Percentiles rank a stretch among this genome's conserved stretches.
phyloP scores from a whole-genome alignment of 2,888 invertebrate genomes.

The Anaspis maculata region DNA sequence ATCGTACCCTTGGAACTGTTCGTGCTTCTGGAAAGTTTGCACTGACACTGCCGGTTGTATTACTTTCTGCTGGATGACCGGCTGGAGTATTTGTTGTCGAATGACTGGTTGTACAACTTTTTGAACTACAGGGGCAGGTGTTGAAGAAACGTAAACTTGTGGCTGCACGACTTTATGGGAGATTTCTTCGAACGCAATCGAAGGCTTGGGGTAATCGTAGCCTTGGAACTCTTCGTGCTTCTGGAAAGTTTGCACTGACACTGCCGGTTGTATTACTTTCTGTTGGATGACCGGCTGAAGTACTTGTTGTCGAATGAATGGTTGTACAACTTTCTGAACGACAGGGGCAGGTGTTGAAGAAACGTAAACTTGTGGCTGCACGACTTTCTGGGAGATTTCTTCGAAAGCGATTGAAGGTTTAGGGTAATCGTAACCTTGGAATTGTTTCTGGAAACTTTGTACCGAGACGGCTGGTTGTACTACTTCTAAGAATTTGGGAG shows the following conservation, averaged over 20 bases:
- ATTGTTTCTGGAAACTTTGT: conserved; percentile 4
- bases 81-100: too few relatives aligned
- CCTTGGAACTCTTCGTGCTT: conserved; percentile 19
- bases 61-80: conserved; percentile 3
- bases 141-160: conserved; percentile 7
- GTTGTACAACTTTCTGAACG: background rate
- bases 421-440: conserved; percentile 6
- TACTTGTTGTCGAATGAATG: background rate
- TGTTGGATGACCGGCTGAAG: conserved; percentile 5
- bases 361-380: conserved; percentile 5
- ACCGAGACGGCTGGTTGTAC: conserved; percentile 3
- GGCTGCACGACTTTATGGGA: conserved; percentile 23
- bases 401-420: conserved; percentile 9
- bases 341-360: conserved; percentile 3
- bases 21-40: conserved; percentile 4
- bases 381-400: conserved; percentile 15
- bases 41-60: conserved; percentile 8
- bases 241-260: conserved; percentile 4
- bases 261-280: conserved; percentile 2
- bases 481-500: too few relatives aligned
- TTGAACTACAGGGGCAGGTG: conserved; percentile 3
- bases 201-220: conserved; percentile 35
- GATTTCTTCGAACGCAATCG: conserved; percentile 36
- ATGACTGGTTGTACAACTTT: conserved; percentile 5
- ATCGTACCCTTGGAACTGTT: conserved; percentile 8